phyloP scores from a whole-genome alignment of 2,113 vertebrate genomes.

The Eublepharis macularius region DNA sequence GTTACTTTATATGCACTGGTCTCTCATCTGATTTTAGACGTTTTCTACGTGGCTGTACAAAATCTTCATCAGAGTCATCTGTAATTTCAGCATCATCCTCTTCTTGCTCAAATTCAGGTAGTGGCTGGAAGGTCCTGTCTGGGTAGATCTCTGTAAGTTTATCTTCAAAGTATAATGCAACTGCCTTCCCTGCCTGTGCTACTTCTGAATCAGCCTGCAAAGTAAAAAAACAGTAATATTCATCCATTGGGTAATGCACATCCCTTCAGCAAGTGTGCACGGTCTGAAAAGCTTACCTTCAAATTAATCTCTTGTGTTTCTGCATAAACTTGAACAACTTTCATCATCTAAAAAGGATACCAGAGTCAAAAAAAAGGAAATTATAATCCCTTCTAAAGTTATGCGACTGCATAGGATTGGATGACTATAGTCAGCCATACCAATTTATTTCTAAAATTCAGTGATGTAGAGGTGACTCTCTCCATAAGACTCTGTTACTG shows the following conservation, averaged over 20 bases:
- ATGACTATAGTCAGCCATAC: conserved; percentile 76
- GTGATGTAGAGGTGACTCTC: conserved; percentile 61
- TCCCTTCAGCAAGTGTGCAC: conserved; percentile 87
- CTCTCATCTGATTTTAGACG: conserved; percentile 97
- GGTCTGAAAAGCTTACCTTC: conserved; percentile 97
- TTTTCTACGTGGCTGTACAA: conserved; percentile 94
- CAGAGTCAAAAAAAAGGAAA: conserved; percentile 94
- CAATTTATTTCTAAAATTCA: conserved; percentile 69
- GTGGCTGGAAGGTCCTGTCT: conserved; percentile 90
- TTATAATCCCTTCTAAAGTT: conserved; percentile 84
- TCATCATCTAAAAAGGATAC: conserved; percentile 99
- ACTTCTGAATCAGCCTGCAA: conserved; percentile 96
- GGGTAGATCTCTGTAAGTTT: conserved; percentile 92
- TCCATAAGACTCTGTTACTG: conserved; percentile 56
- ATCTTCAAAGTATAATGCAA: conserved; percentile 94
- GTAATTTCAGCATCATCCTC: conserved; percentile 86
- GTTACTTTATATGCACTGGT: conserved; percentile 93
- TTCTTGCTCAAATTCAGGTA: conserved; percentile 85
- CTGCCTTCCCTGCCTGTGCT: conserved; percentile 93
- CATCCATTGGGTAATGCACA: conserved; percentile 81
- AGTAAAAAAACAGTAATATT: conserved; percentile 78
- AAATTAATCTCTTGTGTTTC: conserved; percentile 99
- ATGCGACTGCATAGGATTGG: conserved; percentile 76
- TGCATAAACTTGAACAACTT: conserved; percentile 99
- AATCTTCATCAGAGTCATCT: conserved; percentile 94